Percentiles rank a stretch among this genome's conserved stretches.
Evolutionary conservation across 2,888 invertebrate species (phyloP).

Genomic region (Eupithecia centaureata): DNA sequence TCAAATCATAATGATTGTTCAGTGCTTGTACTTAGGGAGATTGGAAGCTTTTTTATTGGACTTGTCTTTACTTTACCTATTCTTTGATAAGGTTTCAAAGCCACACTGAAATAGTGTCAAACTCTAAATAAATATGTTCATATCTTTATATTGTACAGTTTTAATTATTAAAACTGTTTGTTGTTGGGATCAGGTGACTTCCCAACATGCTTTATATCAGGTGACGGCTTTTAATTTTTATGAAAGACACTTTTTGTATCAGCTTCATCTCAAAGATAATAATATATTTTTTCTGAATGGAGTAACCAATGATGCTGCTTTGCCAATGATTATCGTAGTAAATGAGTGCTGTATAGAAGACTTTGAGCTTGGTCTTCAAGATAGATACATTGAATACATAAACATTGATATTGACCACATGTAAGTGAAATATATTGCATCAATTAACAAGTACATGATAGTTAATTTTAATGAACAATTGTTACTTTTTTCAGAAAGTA

Average conservation of each 20-base stretch:
- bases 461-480: not conserved
- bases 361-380: constrained; percentile 58
- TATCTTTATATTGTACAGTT: constrained; percentile 15
- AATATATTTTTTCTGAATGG: constrained; percentile 63
- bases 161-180: constrained; percentile 19
- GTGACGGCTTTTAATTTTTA: constrained; percentile 65
- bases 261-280: constrained; percentile 49
- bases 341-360: constrained; percentile 41
- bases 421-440: constrained; percentile 19
- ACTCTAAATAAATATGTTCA: constrained; percentile 11
- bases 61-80: not conserved
- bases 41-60: not conserved
- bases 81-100: constrained; percentile 14
- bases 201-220: constrained; percentile 52
- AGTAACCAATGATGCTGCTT: constrained; percentile 69
- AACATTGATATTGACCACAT: constrained; percentile 35
- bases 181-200: constrained; percentile 1
- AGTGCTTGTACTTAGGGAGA: not conserved
- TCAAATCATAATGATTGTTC: not conserved
- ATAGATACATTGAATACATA: constrained; percentile 59
- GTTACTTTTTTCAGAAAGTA: not conserved
- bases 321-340: constrained; percentile 66
- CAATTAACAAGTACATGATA: not conserved
- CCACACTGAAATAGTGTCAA: constrained; percentile 31
- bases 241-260: constrained; percentile 63